phyloP scores from a whole-genome alignment of 2,113 vertebrate genomes.

The Butastur rufipennis region DNA sequence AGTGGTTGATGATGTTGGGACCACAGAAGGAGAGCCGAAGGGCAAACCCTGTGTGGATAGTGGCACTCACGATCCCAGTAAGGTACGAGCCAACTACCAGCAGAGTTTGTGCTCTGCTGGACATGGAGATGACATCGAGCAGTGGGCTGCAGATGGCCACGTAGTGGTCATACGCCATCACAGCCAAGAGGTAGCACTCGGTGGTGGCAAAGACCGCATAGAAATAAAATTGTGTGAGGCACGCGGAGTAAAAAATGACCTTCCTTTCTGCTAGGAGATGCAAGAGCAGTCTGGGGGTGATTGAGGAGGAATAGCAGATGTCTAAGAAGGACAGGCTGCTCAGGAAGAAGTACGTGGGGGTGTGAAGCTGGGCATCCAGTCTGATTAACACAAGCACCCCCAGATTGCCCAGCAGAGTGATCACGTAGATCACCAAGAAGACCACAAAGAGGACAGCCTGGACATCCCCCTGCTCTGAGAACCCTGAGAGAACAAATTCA shows the following conservation, averaged over 20 bases:
- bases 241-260: background rate
- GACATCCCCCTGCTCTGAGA: background rate
- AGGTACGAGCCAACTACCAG: background rate
- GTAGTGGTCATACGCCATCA: background rate
- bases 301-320: background rate
- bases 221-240: background rate
- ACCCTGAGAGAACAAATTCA: background rate
- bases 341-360: constrained; percentile 3
- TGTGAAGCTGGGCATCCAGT: background rate
- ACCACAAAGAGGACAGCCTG: background rate
- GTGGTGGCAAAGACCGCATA: background rate
- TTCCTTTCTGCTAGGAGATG: background rate
- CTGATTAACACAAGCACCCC: background rate
- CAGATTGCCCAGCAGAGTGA: background rate
- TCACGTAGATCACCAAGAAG: background rate
- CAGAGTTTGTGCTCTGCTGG: background rate
- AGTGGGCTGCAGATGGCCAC: background rate
- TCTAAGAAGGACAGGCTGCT: background rate
- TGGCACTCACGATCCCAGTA: background rate
- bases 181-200: background rate
- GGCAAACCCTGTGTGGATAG: background rate
- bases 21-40: background rate
- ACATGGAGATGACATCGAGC: background rate
- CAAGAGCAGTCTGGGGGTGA: background rate
- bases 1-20: background rate